Evolutionary conservation across 2,888 invertebrate species (phyloP), one percentile per base, ranked within the genome.

Genomic region (Rhogogaster chlorosoma): DNA sequence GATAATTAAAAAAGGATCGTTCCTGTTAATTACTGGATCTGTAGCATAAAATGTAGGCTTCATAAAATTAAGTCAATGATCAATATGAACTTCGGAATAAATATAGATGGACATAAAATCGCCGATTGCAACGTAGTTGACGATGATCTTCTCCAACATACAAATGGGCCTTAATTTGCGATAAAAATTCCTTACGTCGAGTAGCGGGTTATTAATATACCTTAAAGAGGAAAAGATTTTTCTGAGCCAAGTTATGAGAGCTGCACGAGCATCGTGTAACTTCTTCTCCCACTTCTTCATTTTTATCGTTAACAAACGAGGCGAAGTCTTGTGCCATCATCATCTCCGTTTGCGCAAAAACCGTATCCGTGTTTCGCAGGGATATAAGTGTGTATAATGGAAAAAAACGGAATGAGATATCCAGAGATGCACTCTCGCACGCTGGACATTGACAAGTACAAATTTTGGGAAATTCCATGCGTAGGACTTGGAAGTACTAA

Each of bases 351-450:
- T 5, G 49, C 15, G 53, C 84, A 73, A 84, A 84, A 84, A 84
- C 38, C 49, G n/a, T 73, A 84, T 84, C 84, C 71, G 73, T 32
- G 29, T 70, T 83, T 73, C 83, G 49, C 45, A 32, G 73, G 73
- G 32, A 73, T 70, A 84, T 70, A 29, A 29, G 15, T 29, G 29
- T 83, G 15, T 29, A 45, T 83, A 15, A 18, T n/a, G 45, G 73
- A 7, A 45, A 45, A 82, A 42, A 29, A 38, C 82, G 32, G 15
- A 38, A n/a, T 32, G n/a, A 10, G 61, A 64, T 18, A 29, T 29
- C 67, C 29, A 67, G 32, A 67, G 32, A 6, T 18, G 15, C 32
- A 18, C 67, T 1, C 32, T 4, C 67, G 67, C 67, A 15, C 67
- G 18, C 32, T 32, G 67, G 15, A 15, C 9, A 22, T 32, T 67